phyloP scores from a whole-genome alignment of 2,113 vertebrate genomes.

The Herpetotheres cachinnans region DNA sequence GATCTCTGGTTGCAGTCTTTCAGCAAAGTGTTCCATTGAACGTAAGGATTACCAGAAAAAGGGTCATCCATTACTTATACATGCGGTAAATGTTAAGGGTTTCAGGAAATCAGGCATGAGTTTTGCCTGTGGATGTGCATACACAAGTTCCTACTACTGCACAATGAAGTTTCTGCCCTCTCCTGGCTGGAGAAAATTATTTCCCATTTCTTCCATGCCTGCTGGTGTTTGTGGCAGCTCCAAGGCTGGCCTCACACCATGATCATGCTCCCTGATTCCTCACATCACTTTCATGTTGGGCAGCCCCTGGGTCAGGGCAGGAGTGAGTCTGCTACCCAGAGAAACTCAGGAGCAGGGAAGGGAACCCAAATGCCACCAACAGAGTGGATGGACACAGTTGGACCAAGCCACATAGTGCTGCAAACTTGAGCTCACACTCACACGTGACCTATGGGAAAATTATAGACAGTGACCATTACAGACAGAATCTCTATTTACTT shows the following conservation, averaged over 20 bases:
- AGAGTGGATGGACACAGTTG: neutral
- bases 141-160: neutral
- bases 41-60: slow-evolving; percentile 10
- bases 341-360: neutral
- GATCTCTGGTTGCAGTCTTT: slow-evolving; percentile 4
- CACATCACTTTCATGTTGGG: neutral
- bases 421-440: neutral
- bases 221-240: neutral
- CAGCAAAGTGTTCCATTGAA: neutral
- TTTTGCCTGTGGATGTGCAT: neutral
- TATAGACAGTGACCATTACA: fast-evolving
- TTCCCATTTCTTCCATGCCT: neutral
- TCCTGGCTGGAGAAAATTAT: neutral
- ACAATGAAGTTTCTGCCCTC: slow-evolving; percentile 4
- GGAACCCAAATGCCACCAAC: neutral
- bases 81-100: neutral
- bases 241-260: neutral
- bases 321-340: neutral
- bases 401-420: neutral
- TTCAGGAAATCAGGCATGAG: neutral
- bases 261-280: neutral
- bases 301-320: neutral
- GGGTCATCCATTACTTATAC: neutral
- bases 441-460: neutral
- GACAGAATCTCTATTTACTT: neutral